Evolutionary conservation across 2,888 invertebrate genomes (phyloP), one percentile per base, ranked within the genome.

Genomic region (Eilema sororculum): DNA sequence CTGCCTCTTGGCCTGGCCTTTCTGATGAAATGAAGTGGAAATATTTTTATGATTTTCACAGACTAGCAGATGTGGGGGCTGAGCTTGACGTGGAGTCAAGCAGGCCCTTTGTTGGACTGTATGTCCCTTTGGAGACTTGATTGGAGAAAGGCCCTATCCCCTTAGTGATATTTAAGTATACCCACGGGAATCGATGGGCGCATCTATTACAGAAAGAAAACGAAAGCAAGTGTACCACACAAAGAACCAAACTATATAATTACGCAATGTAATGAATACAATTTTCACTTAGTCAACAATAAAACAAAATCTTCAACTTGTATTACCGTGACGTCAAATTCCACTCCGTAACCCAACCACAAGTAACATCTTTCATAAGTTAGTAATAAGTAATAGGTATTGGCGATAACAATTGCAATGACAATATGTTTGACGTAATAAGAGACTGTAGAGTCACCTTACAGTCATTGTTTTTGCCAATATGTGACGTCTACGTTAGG

Each of bases 391-490:
- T n/a, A 52, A 46, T 52, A 20, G 52, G 20, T n/a, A 9, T 46
- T 20, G 20, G 13, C 46, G 20, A 16, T 46, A 52, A 52, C 52
- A 20, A n/a, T 6, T 52, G 52, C 20, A n/a, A 52, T 52, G 52
- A 52, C 52, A n/a, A 52, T n/a, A 46, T 52, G n/a, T 52, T n/a
- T 52, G 52, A 52, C 52, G n/a, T 52, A 52, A n/a, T n/a, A n/a
- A 52, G 9, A n/a, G 8, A n/a, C 3, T 3, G 41, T 41, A 41
- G 41, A 41, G 16, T 41, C 16, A n/a, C n/a, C 9, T 20, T 52
- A n/a, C 5, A 20, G 9, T 52, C 52, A 52, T 52, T 52, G 52
- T 52, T 52, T 52, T 52, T 52, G n/a, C 52, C 52, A 52, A 52
- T 52, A 20, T 52, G 41, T 41, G 41, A 41, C 41, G 41, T 41